Base-by-base conservation (phyloP, 2,888 invertebrate species). In the Luperina testacea region DNA sequence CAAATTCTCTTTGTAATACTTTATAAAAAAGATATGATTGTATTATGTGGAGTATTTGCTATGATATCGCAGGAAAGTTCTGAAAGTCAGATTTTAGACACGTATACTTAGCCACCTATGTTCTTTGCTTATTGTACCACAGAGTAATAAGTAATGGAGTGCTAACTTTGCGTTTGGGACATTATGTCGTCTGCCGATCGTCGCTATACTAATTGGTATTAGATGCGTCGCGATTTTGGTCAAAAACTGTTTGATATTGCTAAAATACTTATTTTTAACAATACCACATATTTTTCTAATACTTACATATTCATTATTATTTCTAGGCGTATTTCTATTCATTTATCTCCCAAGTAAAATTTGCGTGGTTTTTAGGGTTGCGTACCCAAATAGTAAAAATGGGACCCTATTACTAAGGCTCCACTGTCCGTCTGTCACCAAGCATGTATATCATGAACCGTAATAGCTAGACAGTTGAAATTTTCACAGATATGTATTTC, bases 11-110 rank as follows among this genome's bases (percentile, higher is more conserved):
- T 72, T 77, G 48, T 77, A 77, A 72, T 83, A 51, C 65, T 80
- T 74, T 81, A 74, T 84, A 32, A 75, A 57, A 64, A 74, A 68
- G 67, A 63, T 80, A 70, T 81, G 48, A 70, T 81, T 84, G 75
- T 73, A 13, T 73, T 63, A 64, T 38, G 63, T 32, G 15, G 68
- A 77, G 42, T 68, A 24, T 81, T 74, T 65, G 75, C 17, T 72
- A 75, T 75, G 81, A 75, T 75, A 17, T 71, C n/a, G 53, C 74
- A 42, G 61, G 65, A 51, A 65, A 38, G 53, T 71, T 84, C 48
- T 53, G 53, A 32, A 24, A 53, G n/a, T 24, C 61, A 73, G 77
- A 64, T 61, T 53, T 9, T 51, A 32, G 11, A 27, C 59, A 59
- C 38, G 63, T 17, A 32, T 69, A 70, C 24, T 65, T 75, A 9